Evolutionary conservation across 1,140 invertebrate genomes (phyloP).

Genomic region (Matsumurasca onukii): DNA sequence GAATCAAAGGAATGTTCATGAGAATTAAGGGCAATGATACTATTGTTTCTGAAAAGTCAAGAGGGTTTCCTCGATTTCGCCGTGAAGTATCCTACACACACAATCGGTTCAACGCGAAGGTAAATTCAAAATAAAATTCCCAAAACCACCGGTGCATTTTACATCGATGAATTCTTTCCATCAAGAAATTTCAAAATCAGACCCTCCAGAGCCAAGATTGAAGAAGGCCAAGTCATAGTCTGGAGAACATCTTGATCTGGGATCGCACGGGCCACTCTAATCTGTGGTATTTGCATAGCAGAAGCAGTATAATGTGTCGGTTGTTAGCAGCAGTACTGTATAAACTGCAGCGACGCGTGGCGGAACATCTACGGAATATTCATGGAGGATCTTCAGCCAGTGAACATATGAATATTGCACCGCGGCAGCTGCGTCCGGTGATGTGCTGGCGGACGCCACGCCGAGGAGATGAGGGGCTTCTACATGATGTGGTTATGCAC

Average conservation of each 20-base stretch:
- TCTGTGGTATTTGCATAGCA: background rate
- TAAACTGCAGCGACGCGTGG: background rate
- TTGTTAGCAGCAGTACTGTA: too few relatives aligned
- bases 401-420: constrained; percentile 12
- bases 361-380: constrained; percentile 13
- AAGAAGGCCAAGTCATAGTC: background rate
- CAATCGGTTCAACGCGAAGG: too few relatives aligned
- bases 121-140: too few relatives aligned
- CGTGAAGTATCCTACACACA: too few relatives aligned
- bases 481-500: too few relatives aligned
- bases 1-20: too few relatives aligned
- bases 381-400: constrained; percentile 5
- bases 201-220: background rate
- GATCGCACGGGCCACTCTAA: background rate
- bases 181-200: background rate
- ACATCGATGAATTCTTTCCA: too few relatives aligned
- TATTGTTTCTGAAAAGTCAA: too few relatives aligned
- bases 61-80: too few relatives aligned
- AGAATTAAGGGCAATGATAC: too few relatives aligned
- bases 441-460: background rate
- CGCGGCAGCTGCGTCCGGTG: too few relatives aligned
- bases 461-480: background rate
- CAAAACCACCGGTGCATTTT: too few relatives aligned
- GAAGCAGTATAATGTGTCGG: background rate
- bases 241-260: background rate